phyloP scores from a whole-genome alignment of 92 coral and sea anemone species.

The Heteractis magnifica region DNA sequence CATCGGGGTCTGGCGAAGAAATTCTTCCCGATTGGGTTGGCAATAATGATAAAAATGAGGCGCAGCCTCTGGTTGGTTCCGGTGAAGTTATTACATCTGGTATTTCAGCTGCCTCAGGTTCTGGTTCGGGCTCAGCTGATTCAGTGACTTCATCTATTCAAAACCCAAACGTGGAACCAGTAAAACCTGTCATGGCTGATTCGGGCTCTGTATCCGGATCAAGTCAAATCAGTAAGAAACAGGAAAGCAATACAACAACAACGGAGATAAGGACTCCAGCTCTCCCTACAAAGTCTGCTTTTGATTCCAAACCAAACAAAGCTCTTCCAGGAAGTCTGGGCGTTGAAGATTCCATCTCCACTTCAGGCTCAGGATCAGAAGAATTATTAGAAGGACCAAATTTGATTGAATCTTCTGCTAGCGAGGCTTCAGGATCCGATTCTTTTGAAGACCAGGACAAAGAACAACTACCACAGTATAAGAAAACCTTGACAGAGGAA shows the following conservation, averaged over 20 bases:
- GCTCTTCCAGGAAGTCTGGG: conserved; percentile 63
- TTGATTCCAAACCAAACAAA: conserved; percentile 15
- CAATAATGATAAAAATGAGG: conserved; percentile 36
- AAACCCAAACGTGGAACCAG: neutral
- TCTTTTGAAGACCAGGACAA: conserved; percentile 52
- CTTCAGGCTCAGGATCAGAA: conserved; percentile 73
- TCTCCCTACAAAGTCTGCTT: conserved; percentile 9
- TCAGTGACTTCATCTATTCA: neutral
- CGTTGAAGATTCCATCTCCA: conserved; percentile 60
- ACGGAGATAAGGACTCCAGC: neutral
- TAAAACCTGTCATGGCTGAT: neutral
- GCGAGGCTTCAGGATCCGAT: conserved; percentile 47
- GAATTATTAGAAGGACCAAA: conserved; percentile 50
- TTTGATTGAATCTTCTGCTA: conserved; percentile 37
- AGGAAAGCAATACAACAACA: neutral
- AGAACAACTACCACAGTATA: conserved; percentile 54
- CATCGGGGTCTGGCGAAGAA: conserved; percentile 54
- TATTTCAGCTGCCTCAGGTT: conserved; percentile 31
- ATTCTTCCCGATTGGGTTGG: conserved; percentile 69
- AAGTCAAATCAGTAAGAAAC: conserved; percentile 27
- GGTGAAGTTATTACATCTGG: conserved; percentile 63
- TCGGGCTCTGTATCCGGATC: conserved; percentile 35
- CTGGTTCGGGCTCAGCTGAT: conserved; percentile 28
- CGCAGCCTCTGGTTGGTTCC: conserved; percentile 52
- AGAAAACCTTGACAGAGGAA: conserved; percentile 43